Conservation (phyloP, 2,888 invertebrate genomes). For the Rhagonycha fulva region DNA sequence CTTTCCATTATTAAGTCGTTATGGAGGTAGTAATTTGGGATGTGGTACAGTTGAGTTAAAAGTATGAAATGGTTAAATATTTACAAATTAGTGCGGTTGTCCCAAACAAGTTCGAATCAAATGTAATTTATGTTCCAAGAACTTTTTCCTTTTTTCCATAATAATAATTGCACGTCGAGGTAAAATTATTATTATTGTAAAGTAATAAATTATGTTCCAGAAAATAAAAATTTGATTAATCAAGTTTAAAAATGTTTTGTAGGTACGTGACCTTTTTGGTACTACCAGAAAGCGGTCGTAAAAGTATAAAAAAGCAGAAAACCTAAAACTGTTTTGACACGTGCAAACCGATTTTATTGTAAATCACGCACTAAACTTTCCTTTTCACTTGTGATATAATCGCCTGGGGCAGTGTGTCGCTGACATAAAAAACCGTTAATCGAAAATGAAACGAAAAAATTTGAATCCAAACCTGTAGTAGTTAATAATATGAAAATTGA, state of each 20-base stretch:
- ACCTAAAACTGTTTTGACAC: background rate
- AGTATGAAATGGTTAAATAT: background rate
- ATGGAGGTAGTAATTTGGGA: background rate
- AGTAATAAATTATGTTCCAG: too few species aligned
- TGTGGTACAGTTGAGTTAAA: background rate
- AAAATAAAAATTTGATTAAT: background rate
- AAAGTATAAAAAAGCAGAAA: background rate
- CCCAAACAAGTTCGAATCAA: background rate
- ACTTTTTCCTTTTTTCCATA: background rate
- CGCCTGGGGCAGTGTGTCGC: background rate
- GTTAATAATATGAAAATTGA: background rate
- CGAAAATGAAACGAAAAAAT: background rate
- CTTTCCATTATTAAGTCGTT: background rate
- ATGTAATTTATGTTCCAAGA: background rate
- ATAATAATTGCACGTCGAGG: too few species aligned
- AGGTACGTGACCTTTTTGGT: background rate
- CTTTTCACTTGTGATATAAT: background rate
- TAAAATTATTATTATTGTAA: too few species aligned
- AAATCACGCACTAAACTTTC: background rate
- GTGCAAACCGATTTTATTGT: background rate
- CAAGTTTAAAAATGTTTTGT: background rate
- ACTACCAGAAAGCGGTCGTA: background rate
- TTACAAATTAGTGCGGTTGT: background rate
- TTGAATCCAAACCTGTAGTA: background rate
- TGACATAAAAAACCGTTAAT: background rate